These are phyloP conservation scores for Cranoglanis bouderius DNA, from an alignment of 2,113 vertebrate genomes.

Conservation along the genomic window DNA sequence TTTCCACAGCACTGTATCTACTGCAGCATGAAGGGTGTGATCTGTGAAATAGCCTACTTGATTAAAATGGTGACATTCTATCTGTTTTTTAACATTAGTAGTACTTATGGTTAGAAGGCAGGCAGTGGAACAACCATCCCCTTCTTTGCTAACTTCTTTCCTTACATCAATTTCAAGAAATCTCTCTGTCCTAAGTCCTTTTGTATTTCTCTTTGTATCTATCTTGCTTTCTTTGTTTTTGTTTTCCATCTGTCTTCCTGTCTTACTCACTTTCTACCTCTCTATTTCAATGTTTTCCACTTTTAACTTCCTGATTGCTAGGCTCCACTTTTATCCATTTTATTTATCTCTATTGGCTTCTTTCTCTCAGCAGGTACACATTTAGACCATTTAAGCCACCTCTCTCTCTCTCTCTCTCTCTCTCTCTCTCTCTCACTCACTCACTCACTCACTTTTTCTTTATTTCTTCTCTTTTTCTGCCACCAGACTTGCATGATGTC, in stretches of 20 bases:
- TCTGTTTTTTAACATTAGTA: conserved; percentile 28
- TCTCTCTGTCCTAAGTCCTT: conserved; percentile 27
- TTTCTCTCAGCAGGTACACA: conserved; percentile 37
- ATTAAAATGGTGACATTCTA: conserved; percentile 68
- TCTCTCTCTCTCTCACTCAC: conserved; percentile 24
- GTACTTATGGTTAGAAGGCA: not conserved
- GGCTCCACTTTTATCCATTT: not conserved
- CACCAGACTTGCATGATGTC: conserved; percentile 31
- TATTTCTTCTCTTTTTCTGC: not conserved
- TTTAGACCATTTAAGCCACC: conserved; percentile 15
- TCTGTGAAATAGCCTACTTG: conserved; percentile 65
- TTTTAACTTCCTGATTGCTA: not conserved
- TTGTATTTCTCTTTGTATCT: not conserved
- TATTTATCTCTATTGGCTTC: not conserved
- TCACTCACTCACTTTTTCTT: conserved; percentile 3
- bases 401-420: not conserved
- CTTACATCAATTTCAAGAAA: conserved; percentile 4
- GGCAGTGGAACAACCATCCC: conserved; percentile 30
- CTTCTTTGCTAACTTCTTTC: not conserved
- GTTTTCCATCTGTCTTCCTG: conserved; percentile 23
- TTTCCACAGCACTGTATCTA: not conserved
- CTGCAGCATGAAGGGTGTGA: conserved; percentile 51
- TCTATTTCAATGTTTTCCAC: conserved; percentile 11
- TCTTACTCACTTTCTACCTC: not conserved
- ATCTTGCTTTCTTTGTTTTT: conserved; percentile 7